Base-by-base conservation (phyloP, 1,140 invertebrate genomes). In the Patella vulgata region DNA sequence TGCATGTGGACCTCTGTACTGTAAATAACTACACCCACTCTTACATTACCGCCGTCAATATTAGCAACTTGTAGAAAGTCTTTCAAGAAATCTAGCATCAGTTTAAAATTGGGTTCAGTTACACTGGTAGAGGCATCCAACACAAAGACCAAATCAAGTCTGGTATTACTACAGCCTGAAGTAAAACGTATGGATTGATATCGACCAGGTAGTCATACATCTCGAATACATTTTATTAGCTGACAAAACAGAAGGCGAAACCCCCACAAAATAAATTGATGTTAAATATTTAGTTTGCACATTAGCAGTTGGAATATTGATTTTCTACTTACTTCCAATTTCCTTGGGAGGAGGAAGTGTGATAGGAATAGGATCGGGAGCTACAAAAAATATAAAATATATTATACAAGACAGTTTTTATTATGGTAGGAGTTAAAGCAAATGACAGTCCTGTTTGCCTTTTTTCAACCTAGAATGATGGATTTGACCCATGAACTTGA, bases 101-200 rank as follows among this genome's bases (percentile, higher is more conserved):
- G 71, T 14, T 63, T 23, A 53, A 75, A 77, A 47, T 75, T 73
- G 9, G 50, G 48, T 55, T 63, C 31, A 21, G 66, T 66, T 2
- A 78, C 67, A 59, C 71, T 75, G 12, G 70, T 72, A 19, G 76
- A 78, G 2, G 71, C 59, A 48, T 78, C 76, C 42, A 78, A 30
- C n/a, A 78, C 42, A 44, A 78, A 68, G 3, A 76, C 66, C 6
- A 76, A n/a, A 82, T 86, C 61, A 17, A 66, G 39, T 39, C 61
- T 52, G 5, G 68, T 58, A 47, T 55, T 44, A 2, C 39, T 40
- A 52, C 68, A 71, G 23, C 25, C 64, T 64, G 48, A 36, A 21
- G 23, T 36, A 36, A 28, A 11, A 21, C 28, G 39, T 4, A 4
- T 17, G 5, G 21, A 42, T n/a, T 3, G 30, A 33, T 36, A 36